A percentile compares a stretch with the other conserved stretches of the same genome.
phyloP scores from a whole-genome alignment of 2,888 invertebrate species.

The Scelioninae gen. 1 region DNA sequence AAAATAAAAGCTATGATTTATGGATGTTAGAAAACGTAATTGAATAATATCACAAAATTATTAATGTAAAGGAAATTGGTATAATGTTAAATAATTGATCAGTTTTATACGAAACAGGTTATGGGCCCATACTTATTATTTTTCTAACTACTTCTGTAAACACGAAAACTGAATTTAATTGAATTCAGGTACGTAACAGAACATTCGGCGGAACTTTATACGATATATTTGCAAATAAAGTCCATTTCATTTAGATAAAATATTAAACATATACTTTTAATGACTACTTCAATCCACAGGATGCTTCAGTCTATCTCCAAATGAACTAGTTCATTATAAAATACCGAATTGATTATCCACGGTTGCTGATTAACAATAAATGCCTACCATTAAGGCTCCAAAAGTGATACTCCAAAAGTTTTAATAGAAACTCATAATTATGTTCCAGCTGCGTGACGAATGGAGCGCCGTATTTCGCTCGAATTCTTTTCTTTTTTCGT shows the following conservation, averaged over 20 bases:
- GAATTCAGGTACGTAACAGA: no score
- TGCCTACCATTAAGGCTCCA: slow-evolving; percentile 6
- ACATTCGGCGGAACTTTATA: no score
- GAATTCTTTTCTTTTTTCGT: not conserved
- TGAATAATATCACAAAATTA: no score
- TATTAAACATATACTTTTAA: slow-evolving; percentile 14
- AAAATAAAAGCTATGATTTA: no score
- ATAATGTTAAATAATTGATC: no score
- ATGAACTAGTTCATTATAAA: slow-evolving; percentile 19
- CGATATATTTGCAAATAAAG: not conserved
- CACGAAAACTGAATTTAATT: no score
- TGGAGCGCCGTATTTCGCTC: not conserved
- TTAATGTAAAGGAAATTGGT: no score
- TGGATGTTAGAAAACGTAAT: no score
- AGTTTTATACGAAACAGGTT: no score
- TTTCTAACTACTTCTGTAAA: no score
- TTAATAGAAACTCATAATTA: slow-evolving; percentile 70
- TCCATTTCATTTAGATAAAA: not conserved
- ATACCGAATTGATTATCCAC: slow-evolving; percentile 11
- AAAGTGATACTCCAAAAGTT: slow-evolving; percentile 38
- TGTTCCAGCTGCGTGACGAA: no score
- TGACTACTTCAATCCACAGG: not conserved
- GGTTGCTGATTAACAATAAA: slow-evolving; percentile 27
- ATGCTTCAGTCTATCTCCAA: not conserved
- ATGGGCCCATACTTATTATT: no score